phyloP scores from a whole-genome alignment of 2,797 vertebrate genomes.

The Artibeus jamaicensis region DNA sequence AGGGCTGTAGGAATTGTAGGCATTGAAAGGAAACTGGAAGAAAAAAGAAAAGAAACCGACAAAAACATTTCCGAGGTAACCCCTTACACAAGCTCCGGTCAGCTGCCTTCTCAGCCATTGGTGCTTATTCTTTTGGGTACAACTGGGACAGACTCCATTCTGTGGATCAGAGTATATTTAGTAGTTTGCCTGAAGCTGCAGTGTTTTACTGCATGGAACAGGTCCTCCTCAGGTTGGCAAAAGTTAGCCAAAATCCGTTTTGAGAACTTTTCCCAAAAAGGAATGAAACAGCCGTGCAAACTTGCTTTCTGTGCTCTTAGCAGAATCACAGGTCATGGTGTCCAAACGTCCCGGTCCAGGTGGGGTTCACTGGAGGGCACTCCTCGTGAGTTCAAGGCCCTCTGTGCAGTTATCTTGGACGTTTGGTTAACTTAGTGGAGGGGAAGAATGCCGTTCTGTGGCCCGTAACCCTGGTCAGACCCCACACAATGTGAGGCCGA shows the following conservation, averaged over 20 bases:
- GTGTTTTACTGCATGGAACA: not conserved
- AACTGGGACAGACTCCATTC: not conserved
- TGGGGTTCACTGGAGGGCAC: not conserved
- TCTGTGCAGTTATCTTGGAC: not conserved
- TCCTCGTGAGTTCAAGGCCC: not conserved
- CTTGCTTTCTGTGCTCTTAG: not conserved
- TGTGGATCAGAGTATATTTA: conserved; percentile 20
- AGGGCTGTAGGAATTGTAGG: conserved; percentile 98
- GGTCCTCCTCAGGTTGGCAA: not conserved
- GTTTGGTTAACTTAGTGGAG: not conserved
- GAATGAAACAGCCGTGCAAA: not conserved
- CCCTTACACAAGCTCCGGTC: conserved; percentile 59
- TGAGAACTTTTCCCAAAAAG: conserved; percentile 28
- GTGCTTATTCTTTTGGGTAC: conserved; percentile 48
- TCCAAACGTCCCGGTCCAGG: not conserved
- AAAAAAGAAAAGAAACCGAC: conserved; percentile 98
- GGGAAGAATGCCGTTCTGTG: not conserved
- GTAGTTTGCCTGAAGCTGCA: not conserved
- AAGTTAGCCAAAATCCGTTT: conserved; percentile 39
- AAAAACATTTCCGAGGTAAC: conserved; percentile 99
- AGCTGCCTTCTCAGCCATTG: conserved; percentile 38
- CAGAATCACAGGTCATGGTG: not conserved
- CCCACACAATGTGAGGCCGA: not conserved
- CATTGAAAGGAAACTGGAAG: conserved; percentile 97
- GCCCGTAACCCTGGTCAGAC: not conserved